Percentiles rank a stretch among this genome's conserved stretches.
These are phyloP conservation scores for Sialis lutaria DNA, from an alignment of 2,888 invertebrate species.

Conservation along the genomic window DNA sequence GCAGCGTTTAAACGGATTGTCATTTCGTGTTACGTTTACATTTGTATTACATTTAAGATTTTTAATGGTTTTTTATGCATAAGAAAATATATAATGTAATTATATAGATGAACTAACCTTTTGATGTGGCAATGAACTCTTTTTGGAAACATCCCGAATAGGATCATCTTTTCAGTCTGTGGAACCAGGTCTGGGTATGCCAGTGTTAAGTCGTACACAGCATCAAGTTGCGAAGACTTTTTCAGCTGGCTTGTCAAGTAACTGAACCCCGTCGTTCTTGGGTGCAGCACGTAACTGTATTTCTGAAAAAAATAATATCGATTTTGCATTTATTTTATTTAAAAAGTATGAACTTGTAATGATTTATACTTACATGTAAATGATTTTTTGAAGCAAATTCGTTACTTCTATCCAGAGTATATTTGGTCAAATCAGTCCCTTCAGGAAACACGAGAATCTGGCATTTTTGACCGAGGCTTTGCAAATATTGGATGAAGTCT, in stretches of 20 bases:
- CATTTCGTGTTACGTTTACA: too few species aligned
- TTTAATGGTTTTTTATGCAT: too few species aligned
- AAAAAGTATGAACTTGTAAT: too few species aligned
- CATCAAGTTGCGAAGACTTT: conserved; percentile 42
- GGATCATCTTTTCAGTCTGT: conserved; percentile 54
- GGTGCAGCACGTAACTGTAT: conserved; percentile 68
- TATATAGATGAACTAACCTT: conserved; percentile 31
- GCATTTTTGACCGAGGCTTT: conserved; percentile 41
- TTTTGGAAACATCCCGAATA: conserved; percentile 51
- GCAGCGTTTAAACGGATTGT: too few species aligned
- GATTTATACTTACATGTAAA: conserved; percentile 32
- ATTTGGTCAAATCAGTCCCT: conserved; percentile 65
- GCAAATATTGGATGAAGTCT: conserved; percentile 55
- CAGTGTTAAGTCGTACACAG: conserved; percentile 76
- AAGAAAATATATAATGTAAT: too few species aligned
- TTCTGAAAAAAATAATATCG: conserved; percentile 18
- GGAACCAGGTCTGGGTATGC: conserved; percentile 61
- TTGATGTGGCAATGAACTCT: conserved; percentile 62
- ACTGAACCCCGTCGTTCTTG: conserved; percentile 67
- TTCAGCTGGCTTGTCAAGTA: conserved; percentile 37
- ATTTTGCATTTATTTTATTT: background rate
- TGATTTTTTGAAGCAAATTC: conserved; percentile 48
- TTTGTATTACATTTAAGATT: too few species aligned
- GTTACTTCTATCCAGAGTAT: conserved; percentile 50
- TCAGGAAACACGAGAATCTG: conserved; percentile 75